Conservation (phyloP, 2,797 vertebrate species). For the Pantherophis vulpinus region DNA sequence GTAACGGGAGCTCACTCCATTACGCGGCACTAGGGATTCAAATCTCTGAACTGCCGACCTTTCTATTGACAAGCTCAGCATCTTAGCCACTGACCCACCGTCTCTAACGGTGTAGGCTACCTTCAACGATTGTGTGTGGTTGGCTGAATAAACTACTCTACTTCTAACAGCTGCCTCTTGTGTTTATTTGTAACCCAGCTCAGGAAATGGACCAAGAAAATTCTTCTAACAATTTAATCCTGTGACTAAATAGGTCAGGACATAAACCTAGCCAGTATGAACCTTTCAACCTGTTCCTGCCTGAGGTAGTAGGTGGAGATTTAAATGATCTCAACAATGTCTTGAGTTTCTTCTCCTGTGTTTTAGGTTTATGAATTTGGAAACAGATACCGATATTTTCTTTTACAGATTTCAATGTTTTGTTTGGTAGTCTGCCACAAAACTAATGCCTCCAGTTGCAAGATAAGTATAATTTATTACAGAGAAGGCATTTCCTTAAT, state of each 20-base stretch:
- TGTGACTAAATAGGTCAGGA: slow-evolving; percentile 23
- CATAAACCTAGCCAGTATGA: slow-evolving; percentile 15
- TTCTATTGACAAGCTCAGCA: no score
- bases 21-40: no score
- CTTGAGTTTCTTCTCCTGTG: not conserved
- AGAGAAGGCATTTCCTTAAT: not conserved
- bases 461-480: not conserved
- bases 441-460: not conserved
- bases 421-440: not conserved
- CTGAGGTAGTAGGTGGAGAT: slow-evolving; percentile 23
- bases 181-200: not conserved
- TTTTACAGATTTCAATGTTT: not conserved
- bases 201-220: not conserved
- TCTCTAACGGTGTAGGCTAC: not conserved
- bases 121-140: not conserved
- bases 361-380: not conserved
- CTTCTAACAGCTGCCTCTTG: not conserved
- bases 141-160: not conserved
- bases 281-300: not conserved
- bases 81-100: no score
- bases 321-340: slow-evolving; percentile 16
- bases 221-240: slow-evolving; percentile 1
- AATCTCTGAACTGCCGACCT: no score
- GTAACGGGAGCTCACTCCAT: no score
- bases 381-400: not conserved